phyloP scores from a whole-genome alignment of 2,113 vertebrate genomes.

The Rattus rattus region DNA sequence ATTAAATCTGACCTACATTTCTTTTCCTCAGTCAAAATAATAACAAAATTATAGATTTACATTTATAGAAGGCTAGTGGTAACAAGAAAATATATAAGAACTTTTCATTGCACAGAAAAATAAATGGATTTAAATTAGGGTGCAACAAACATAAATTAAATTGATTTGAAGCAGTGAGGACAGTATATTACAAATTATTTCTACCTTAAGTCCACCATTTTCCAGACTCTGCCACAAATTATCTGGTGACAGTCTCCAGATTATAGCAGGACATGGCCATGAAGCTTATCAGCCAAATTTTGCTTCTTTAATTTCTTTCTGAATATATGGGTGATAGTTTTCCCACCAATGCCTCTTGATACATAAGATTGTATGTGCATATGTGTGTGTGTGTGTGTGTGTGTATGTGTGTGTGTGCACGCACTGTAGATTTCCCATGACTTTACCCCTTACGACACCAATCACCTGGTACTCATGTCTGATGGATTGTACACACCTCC shows the following conservation, averaged over 20 bases:
- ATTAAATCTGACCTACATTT: neutral
- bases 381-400: too few species aligned
- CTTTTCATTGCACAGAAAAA: neutral
- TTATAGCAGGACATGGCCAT: neutral
- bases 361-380: rapidly evolving
- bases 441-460: neutral
- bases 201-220: constrained; percentile 13
- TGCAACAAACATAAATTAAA: neutral
- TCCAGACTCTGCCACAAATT: neutral
- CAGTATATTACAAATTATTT: neutral
- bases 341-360: too few species aligned
- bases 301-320: neutral
- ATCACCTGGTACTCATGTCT: neutral
- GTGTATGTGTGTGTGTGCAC: too few species aligned
- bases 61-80: constrained; percentile 33
- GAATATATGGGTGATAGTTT: neutral
- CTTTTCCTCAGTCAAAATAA: constrained; percentile 32
- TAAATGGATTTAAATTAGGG: constrained; percentile 61
- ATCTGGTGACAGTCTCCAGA: neutral
- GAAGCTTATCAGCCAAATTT: neutral
- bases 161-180: neutral
- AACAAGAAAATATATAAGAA: constrained; percentile 44
- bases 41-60: neutral
- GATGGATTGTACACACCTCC: neutral
- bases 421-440: neutral